Base-by-base conservation (phyloP, 2,888 invertebrate genomes). In the Tanytarsus gracilentus region DNA sequence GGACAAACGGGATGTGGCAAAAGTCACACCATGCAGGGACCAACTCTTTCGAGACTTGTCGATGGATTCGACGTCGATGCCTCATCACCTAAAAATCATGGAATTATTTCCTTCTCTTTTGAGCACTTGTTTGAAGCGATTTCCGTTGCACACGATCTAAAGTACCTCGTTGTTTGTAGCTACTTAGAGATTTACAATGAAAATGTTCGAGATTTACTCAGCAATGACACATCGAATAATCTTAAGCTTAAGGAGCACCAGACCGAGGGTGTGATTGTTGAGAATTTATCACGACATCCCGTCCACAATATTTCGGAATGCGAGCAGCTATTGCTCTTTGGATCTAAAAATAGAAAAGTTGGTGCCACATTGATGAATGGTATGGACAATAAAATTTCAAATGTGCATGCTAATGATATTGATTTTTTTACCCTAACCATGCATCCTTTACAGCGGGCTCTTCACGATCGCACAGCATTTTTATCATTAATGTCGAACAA, bases 101-200 rank as follows among this genome's bases (percentile, higher is more conserved):
- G 85, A 0, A 84, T 88, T 64, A 85, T 89, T 66, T 86, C 86
- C 5, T 78, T 86, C 49, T 83, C 90, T 1, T 86, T 93, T 71
- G 91, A 93, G 69, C 93, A 93, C 68, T 82, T 93, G 61, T 93
- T 94, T 73, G 90, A 91, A 71, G 85, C 86, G 0, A 88, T 88
- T 33, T 80, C 86, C 2, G 84, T 87, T 1, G 80, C 87, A 1
- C 80, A 80, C 59, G 80, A 78, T 58, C 77, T 79, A 7, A 86
- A 88, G 68, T 93, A 82, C 71, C 76, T 73, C 36, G 73, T 69
- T 1, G 58, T 73, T 8, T 69, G 70, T 3, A 72, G 70, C 4
- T 97, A 95, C 70, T 78, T 96, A 69, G 96, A 97, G 77, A 86
- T 95, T 51, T 95, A 95, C 76, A 95, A 95, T 72, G 95, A 95